These are phyloP conservation scores for Poecilus cupreus DNA, from an alignment of 2,888 invertebrate genomes.

Conservation along the genomic window DNA sequence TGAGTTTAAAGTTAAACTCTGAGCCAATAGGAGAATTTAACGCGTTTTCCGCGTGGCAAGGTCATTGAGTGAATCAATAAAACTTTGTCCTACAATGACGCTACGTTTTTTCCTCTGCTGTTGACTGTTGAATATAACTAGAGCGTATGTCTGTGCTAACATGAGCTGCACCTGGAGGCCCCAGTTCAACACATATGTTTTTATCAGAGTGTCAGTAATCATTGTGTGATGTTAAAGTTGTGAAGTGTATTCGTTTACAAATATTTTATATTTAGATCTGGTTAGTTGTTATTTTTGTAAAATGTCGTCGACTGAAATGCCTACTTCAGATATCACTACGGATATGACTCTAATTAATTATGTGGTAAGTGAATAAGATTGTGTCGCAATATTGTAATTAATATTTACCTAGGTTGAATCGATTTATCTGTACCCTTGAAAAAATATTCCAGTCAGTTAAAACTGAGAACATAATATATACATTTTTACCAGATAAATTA, in stretches of 20 bases:
- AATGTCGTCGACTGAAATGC: background rate
- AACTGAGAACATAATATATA: no score
- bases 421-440: background rate
- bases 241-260: no score
- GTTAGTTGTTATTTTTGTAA: background rate
- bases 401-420: background rate
- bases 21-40: background rate
- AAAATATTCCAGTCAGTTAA: no score
- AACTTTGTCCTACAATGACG: no score
- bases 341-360: background rate
- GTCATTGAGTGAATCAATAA: background rate
- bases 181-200: no score
- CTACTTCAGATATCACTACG: background rate
- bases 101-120: no score
- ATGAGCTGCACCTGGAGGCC: no score
- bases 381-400: background rate
- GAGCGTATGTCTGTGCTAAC: no score
- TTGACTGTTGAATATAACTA: no score
- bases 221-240: background rate
- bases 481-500: no score
- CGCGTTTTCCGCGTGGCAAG: constrained; percentile 28
- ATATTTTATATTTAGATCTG: background rate
- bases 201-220: no score
- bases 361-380: background rate
- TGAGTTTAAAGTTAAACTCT: constrained; percentile 21